Conservation (phyloP, 2,113 vertebrate genomes). For the Sinocyclocheilus anshuiensis region DNA sequence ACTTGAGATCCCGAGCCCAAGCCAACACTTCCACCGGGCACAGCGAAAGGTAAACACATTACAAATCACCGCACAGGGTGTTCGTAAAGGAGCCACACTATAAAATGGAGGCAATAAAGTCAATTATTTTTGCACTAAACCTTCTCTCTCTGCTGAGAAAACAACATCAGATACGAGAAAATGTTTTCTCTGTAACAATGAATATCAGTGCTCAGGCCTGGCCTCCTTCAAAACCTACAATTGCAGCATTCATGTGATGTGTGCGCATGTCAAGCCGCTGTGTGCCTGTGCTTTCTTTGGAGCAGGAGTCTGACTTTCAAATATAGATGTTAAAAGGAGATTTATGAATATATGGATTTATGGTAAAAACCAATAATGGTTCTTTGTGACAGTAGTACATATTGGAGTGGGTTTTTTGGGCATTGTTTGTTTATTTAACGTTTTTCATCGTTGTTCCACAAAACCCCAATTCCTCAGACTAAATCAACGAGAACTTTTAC, state of each 20-base stretch:
- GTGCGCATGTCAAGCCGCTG: conserved; percentile 72
- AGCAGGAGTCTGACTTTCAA: conserved; percentile 66
- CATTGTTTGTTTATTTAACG: conserved; percentile 62
- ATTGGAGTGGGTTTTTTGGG: conserved; percentile 57
- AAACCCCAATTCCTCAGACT: conserved; percentile 36
- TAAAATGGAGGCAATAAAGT: conserved; percentile 60
- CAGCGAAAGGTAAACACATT: conserved; percentile 28
- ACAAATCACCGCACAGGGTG: conserved; percentile 42
- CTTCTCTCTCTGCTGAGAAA: conserved; percentile 62
- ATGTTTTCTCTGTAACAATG: conserved; percentile 69
- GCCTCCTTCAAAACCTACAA: conserved; percentile 71
- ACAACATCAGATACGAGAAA: conserved; percentile 74
- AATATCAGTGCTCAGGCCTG: conserved; percentile 66
- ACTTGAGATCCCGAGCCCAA: conserved; percentile 14
- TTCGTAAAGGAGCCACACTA: conserved; percentile 37
- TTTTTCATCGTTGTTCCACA: conserved; percentile 47
- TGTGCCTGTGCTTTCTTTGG: conserved; percentile 77
- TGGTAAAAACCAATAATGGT: conserved; percentile 63
- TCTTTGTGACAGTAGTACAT: conserved; percentile 51
- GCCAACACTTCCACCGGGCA: conserved; percentile 48
- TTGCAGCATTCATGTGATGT: conserved; percentile 74
- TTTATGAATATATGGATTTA: conserved; percentile 68
- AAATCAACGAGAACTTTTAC: conserved; percentile 57
- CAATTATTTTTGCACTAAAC: conserved; percentile 62
- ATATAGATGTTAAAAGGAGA: conserved; percentile 71